Evolutionary conservation across 1,140 invertebrate species (phyloP).

Genomic region (Atta cephalotes): DNA sequence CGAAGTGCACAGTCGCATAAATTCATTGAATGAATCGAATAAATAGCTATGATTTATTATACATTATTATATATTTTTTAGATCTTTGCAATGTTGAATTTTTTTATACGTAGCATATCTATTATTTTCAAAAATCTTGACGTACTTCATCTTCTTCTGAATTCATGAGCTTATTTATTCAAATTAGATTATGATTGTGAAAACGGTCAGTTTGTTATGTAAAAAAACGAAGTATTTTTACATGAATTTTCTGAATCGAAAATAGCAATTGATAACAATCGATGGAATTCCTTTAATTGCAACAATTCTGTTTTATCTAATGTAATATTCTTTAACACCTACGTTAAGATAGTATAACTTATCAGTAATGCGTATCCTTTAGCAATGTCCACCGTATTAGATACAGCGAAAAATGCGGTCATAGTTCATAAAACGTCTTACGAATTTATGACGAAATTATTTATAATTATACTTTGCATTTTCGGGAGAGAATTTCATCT

Average conservation of each 20-base stretch:
- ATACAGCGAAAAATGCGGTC: slow-evolving; percentile 64
- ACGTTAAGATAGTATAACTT: slow-evolving; percentile 75
- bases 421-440: slow-evolving; percentile 67
- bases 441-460: slow-evolving; percentile 1
- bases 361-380: slow-evolving; percentile 70
- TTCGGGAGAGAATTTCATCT: not conserved
- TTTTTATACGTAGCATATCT: not conserved
- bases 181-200: not conserved
- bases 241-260: not conserved
- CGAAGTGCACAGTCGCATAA: not conserved
- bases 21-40: not conserved
- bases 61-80: not conserved
- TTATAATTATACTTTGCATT: slow-evolving; percentile 20
- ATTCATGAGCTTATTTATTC: slow-evolving; percentile 8
- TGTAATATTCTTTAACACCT: slow-evolving; percentile 74
- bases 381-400: slow-evolving; percentile 70
- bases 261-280: not conserved
- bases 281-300: slow-evolving; percentile 44
- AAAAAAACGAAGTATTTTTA: not conserved
- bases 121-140: not conserved
- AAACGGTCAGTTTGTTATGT: not conserved
- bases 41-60: not conserved
- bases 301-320: slow-evolving; percentile 66
- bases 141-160: too few species aligned
- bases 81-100: not conserved